A percentile compares a stretch with the other conserved stretches of the same genome.
Conservation (phyloP, 2,888 invertebrate species). For the Ichneumon xanthorius region DNA sequence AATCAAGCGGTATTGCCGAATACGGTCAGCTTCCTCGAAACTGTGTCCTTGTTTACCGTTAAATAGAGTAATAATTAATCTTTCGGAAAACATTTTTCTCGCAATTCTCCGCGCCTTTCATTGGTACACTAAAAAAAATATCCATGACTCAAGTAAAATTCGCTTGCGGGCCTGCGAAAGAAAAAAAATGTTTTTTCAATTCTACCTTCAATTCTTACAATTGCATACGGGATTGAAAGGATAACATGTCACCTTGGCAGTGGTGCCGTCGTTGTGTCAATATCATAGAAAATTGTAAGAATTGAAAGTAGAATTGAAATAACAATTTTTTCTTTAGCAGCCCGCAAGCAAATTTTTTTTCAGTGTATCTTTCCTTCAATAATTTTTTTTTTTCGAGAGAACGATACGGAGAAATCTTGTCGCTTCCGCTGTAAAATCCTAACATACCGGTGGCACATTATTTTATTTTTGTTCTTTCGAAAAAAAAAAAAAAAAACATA, state of each 20-base stretch:
- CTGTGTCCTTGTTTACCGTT: neutral
- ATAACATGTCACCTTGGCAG: no score
- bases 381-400: neutral
- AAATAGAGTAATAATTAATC: neutral
- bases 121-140: neutral
- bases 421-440: neutral
- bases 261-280: no score
- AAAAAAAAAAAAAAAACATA: neutral
- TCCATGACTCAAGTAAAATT: no score
- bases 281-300: no score
- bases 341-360: no score
- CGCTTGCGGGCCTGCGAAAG: no score
- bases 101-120: neutral
- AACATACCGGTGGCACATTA: neutral
- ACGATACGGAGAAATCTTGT: conserved; percentile 1
- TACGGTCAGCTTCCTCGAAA: neutral
- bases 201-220: no score
- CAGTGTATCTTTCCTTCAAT: neutral
- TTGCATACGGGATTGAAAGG: no score
- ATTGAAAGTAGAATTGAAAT: no score
- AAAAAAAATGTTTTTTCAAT: no score
- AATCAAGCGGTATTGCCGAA: neutral
- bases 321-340: no score
- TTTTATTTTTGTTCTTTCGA: conserved; percentile 3
- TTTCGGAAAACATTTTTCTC: neutral